These are phyloP conservation scores for Nysson spinosus DNA, from an alignment of 2,888 invertebrate species.

Conservation along the genomic window DNA sequence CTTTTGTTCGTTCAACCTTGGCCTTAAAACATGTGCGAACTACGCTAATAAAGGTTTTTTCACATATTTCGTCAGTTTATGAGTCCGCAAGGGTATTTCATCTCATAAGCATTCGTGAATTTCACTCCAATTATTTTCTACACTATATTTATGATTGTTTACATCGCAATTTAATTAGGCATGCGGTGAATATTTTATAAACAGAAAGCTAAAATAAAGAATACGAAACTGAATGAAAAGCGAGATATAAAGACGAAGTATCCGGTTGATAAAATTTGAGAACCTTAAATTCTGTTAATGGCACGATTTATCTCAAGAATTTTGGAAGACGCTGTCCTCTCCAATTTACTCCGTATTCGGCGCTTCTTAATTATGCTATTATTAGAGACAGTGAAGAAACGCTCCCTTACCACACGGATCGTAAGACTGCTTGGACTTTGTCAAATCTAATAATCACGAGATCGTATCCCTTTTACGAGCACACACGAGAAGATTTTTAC, in stretches of 20 bases:
- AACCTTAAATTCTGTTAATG: background rate
- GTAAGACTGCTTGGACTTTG: too few species aligned
- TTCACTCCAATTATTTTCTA: too few species aligned
- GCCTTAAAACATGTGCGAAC: background rate
- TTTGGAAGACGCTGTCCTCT: background rate
- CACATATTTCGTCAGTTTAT: background rate
- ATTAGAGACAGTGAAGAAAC: conserved; percentile 3
- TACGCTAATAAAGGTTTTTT: background rate
- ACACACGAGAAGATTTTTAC: background rate
- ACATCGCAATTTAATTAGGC: too few species aligned
- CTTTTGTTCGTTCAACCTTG: conserved; percentile 13
- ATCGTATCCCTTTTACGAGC: background rate
- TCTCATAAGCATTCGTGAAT: background rate
- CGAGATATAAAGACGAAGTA: background rate
- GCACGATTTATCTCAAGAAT: conserved; percentile 7
- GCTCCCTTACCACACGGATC: background rate
- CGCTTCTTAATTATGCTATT: conserved; percentile 4
- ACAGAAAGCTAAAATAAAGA: too few species aligned
- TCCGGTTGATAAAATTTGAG: background rate
- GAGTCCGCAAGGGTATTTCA: background rate
- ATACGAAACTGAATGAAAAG: too few species aligned
- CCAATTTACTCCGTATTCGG: conserved; percentile 2
- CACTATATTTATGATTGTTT: too few species aligned
- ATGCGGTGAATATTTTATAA: too few species aligned
- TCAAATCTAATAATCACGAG: too few species aligned